phyloP scores from a whole-genome alignment of 2,113 vertebrate species.

The Capreolus pygargus region DNA sequence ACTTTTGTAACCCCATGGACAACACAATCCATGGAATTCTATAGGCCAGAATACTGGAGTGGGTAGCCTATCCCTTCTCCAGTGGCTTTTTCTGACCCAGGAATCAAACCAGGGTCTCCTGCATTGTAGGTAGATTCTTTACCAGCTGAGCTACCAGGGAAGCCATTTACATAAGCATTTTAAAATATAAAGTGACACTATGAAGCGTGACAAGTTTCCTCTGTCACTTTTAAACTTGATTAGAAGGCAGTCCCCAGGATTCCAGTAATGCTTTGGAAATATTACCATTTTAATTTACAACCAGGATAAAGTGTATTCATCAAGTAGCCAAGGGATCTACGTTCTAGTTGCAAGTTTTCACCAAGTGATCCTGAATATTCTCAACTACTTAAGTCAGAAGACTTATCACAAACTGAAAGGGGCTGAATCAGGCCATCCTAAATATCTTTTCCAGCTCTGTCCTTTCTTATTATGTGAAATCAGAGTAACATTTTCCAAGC shows the following conservation, averaged over 20 bases:
- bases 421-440: neutral
- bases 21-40: neutral
- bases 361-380: neutral
- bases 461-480: neutral
- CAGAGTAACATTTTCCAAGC: neutral
- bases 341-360: neutral
- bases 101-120: neutral
- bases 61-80: neutral
- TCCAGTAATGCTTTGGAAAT: neutral
- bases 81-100: neutral
- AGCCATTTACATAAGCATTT: neutral
- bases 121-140: neutral
- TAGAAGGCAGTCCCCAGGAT: neutral
- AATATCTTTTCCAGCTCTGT: neutral
- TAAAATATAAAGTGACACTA: neutral
- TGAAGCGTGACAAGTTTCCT: neutral
- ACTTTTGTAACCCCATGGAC: neutral
- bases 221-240: neutral
- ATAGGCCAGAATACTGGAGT: neutral
- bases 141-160: neutral
- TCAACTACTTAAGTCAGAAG: neutral
- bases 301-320: neutral
- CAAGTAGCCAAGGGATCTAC: neutral
- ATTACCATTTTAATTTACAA: neutral
- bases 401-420: neutral